Base-by-base conservation (phyloP, 1,140 invertebrate species). In the Macrocentrus cingulum region DNA sequence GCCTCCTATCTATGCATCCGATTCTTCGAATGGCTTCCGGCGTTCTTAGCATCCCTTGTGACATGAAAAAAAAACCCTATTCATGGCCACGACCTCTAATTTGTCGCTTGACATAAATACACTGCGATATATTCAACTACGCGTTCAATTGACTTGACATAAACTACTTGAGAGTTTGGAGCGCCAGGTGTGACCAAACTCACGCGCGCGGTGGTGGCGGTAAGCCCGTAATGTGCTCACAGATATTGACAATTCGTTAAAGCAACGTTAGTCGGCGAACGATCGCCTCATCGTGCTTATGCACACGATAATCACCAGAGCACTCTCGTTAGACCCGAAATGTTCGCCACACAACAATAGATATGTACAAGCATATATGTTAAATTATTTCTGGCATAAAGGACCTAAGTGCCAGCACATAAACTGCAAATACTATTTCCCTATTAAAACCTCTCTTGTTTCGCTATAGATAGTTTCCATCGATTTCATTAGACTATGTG, bases 221-320 rank as follows among this genome's bases (percentile, higher is more conserved):
- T n/a, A n/a, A n/a, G n/a, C n/a, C n/a, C n/a, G n/a, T n/a, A n/a
- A n/a, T n/a, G n/a, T 20, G 29, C 39, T 23, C 15, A 13, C 44
- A 19, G 41, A 46, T 44, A 56, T 32, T 56, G 53, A 56, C 42
- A 56, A 56, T 56, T 56, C 53, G 53, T 56, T 56, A 56, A 56
- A 54, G 36, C 13, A 39, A 39, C 36, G 36, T 39, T 39, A 39
- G 36, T 6, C 52, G 11, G 7, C 11, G 19, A 25, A 32, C 29
- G 18, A 29, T 16, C n/a, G n/a, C 53, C 18, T 22, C 42, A 19
- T 36, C 9, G 23, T 15, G 22, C 19, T 48, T 45, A 45, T 45
- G 42, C 41, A 22, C 11, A 56, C 18, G 29, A 56, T 56, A 56
- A 56, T 56, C 42, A 46, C 53, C 42, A 29, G 1, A 19, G 23